Conservation (phyloP, 2,113 vertebrate genomes). For the Morone chrysops region DNA sequence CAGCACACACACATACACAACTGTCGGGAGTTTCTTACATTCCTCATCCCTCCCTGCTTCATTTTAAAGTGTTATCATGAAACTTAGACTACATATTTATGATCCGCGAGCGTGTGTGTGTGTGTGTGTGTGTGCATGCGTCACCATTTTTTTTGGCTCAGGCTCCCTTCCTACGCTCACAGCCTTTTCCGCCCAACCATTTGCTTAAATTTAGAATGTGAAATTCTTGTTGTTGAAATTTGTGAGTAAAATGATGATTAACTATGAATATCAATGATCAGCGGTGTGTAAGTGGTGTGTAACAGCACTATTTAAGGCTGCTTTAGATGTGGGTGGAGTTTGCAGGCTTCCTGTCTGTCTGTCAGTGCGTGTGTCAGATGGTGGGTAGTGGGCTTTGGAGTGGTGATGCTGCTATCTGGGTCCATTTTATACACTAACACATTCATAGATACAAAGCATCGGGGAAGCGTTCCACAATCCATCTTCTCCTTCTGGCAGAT, state of each 20-base stretch:
- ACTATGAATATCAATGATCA: conserved; percentile 57
- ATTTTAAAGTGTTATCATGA: conserved; percentile 28
- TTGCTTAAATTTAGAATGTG: conserved; percentile 43
- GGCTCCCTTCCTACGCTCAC: conserved; percentile 11
- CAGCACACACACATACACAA: conserved; percentile 21
- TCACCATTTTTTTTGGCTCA: conserved; percentile 27
- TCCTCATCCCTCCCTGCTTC: conserved; percentile 19
- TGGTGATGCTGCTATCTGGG: conserved; percentile 32
- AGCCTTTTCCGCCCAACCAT: conserved; percentile 27
- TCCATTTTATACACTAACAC: conserved; percentile 27
- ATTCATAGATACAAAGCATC: conserved; percentile 10
- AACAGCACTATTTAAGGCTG: conserved; percentile 52
- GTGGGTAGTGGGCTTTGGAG: conserved; percentile 34
- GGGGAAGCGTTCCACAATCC: conserved; percentile 30
- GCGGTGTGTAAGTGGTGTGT: conserved; percentile 37
- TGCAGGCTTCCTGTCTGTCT: conserved; percentile 22
- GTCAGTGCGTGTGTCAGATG: conserved; percentile 50
- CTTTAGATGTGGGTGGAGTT: conserved; percentile 43
- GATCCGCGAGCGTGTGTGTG: conserved; percentile 12
- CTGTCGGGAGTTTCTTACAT: conserved; percentile 10
- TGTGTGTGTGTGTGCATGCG: conserved; percentile 21
- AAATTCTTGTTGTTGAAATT: conserved; percentile 29
- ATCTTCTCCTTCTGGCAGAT: conserved; percentile 44
- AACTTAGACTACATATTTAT: conserved; percentile 28
- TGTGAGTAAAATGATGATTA: conserved; percentile 60